phyloP scores from a whole-genome alignment of 1,140 invertebrate genomes.

The Halyomorpha halys region DNA sequence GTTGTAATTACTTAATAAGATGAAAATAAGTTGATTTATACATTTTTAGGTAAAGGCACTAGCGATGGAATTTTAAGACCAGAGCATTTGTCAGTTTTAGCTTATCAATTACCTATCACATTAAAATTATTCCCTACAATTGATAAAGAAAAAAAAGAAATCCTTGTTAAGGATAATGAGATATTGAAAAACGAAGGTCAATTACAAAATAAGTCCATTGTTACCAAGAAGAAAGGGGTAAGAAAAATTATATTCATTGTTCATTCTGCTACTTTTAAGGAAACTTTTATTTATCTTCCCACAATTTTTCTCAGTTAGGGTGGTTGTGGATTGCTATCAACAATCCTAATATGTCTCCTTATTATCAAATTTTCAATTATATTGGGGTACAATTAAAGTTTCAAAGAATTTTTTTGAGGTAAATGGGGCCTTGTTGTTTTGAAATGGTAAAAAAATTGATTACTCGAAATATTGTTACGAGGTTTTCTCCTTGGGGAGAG shows the following conservation, averaged over 20 bases:
- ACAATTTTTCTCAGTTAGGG: no score
- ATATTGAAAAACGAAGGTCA: background rate
- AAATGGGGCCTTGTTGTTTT: no score
- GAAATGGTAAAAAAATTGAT: no score
- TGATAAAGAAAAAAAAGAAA: background rate
- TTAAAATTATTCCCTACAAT: background rate
- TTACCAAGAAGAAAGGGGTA: background rate
- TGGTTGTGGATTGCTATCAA: no score
- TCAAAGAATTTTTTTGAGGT: no score
- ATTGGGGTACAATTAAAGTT: no score
- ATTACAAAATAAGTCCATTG: background rate
- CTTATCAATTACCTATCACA: conserved; percentile 5
- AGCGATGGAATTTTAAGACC: conserved; percentile 10
- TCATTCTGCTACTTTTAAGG: no score
- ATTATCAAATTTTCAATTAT: no score
- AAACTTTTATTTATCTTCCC: no score
- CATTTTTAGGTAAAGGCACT: conserved; percentile 4
- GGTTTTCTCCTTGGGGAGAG: no score
- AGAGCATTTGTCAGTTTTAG: background rate
- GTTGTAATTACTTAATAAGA: background rate
- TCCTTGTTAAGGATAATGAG: background rate
- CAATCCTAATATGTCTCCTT: no score
- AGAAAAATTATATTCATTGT: background rate
- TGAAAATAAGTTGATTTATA: conserved; percentile 3
- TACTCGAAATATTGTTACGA: no score